Conservation (phyloP, 2,888 invertebrate genomes). For the Macaria liturata region DNA sequence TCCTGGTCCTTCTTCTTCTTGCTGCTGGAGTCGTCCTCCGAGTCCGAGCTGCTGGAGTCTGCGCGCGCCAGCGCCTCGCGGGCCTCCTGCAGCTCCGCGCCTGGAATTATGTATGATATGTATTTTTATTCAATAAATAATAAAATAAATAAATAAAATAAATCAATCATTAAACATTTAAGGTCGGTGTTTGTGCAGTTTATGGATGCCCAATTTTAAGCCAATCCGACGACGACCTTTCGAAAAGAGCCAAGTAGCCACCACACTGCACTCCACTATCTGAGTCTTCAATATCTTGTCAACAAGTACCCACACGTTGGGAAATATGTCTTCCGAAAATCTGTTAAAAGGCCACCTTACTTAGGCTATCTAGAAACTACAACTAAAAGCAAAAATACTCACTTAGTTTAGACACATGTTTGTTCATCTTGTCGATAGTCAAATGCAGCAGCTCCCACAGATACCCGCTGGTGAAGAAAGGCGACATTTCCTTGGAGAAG, state of each 20-base stretch:
- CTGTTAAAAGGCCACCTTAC: too few relatives aligned
- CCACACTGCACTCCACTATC: conserved; percentile 97
- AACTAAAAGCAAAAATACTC: conserved; percentile 46
- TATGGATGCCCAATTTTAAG: conserved; percentile 97
- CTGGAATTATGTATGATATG: too few relatives aligned
- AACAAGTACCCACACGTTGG: conserved; percentile 96
- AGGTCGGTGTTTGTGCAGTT: conserved; percentile 99
- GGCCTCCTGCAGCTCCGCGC: conserved; percentile 91
- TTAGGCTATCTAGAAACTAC: too few relatives aligned
- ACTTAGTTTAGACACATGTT: conserved; percentile 93
- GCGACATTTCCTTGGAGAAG: conserved; percentile 94
- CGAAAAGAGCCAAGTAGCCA: conserved; percentile 99
- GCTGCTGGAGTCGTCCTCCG: conserved; percentile 88
- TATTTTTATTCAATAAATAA: too few relatives aligned
- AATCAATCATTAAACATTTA: too few relatives aligned
- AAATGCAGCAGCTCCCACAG: conserved; percentile 98
- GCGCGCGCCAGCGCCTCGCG: conserved; percentile 93
- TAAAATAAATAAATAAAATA: too few relatives aligned
- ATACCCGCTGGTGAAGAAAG: conserved; percentile 95
- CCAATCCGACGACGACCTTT: conserved; percentile 97
- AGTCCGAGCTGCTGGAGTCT: conserved; percentile 91
- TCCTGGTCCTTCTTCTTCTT: conserved; percentile 83
- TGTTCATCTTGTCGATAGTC: conserved; percentile 98
- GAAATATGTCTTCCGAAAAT: too few relatives aligned
- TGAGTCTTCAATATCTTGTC: conserved; percentile 99